phyloP scores from a whole-genome alignment of 2,888 invertebrate species.

The Caenorhabditis sp. region DNA sequence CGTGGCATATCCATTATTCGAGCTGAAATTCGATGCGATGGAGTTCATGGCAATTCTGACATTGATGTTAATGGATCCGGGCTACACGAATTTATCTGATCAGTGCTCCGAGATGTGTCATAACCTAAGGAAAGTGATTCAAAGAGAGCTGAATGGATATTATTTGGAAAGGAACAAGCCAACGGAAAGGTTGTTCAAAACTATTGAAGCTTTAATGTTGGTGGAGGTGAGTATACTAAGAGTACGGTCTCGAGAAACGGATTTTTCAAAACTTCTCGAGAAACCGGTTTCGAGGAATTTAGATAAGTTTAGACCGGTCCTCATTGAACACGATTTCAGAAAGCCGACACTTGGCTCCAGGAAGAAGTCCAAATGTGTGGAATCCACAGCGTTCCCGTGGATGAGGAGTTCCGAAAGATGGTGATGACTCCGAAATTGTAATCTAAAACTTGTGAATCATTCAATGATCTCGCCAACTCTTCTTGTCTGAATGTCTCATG shows the following conservation, averaged over 20 bases:
- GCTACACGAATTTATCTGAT: constrained; percentile 37
- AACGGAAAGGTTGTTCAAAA: constrained; percentile 28
- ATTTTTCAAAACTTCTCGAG: no score
- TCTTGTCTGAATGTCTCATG: neutral
- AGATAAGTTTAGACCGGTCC: no score
- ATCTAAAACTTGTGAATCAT: neutral
- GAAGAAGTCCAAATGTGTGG: constrained; percentile 49
- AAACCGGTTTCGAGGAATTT: no score
- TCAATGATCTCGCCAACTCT: neutral
- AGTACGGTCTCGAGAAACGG: no score
- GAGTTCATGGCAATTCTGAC: constrained; percentile 38
- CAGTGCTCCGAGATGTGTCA: constrained; percentile 42
- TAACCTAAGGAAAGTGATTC: constrained; percentile 35
- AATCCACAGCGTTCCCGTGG: constrained; percentile 33
- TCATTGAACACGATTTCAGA: constrained; percentile 19
- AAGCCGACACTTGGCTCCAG: constrained; percentile 43
- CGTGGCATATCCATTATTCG: constrained; percentile 40
- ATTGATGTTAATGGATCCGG: constrained; percentile 38
- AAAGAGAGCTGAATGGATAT: constrained; percentile 41
- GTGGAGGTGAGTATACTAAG: constrained; percentile 27
- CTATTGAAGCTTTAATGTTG: constrained; percentile 32
- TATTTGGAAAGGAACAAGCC: constrained; percentile 38
- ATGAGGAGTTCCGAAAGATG: constrained; percentile 43
- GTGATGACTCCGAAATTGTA: constrained; percentile 36
- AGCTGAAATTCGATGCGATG: constrained; percentile 42